phyloP scores from a whole-genome alignment of 2,888 invertebrate genomes.

The Anthophora plumipes region DNA sequence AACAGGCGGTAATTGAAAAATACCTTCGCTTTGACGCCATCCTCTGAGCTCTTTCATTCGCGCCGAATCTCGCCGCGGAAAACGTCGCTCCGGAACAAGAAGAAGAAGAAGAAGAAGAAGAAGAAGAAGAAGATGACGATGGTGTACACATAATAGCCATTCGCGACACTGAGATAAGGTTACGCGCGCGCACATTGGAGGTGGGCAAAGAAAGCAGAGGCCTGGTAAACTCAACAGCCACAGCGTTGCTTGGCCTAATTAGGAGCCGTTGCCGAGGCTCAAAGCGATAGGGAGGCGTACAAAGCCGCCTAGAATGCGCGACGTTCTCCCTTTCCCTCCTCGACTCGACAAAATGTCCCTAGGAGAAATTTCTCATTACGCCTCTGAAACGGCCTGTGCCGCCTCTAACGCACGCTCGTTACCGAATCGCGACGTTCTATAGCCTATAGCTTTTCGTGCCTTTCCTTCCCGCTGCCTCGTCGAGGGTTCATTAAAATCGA shows the following conservation, averaged over 20 bases:
- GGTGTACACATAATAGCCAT: background rate
- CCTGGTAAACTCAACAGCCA: conserved; percentile 38
- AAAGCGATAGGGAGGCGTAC: conserved; percentile 45
- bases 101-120: no score
- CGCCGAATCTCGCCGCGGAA: background rate
- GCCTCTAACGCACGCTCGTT: conserved; percentile 34
- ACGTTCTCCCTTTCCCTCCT: background rate
- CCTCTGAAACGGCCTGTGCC: background rate
- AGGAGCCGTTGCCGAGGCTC: conserved; percentile 43
- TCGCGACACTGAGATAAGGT: conserved; percentile 1
- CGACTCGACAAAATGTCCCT: conserved; percentile 44
- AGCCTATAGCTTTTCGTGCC: background rate
- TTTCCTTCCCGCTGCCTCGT: no score
- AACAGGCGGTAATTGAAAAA: conserved; percentile 51
- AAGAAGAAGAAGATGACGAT: no score
- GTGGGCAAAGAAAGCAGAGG: conserved; percentile 22
- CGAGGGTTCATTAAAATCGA: background rate
- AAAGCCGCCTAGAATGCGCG: conserved; percentile 43
- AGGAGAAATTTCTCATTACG: conserved; percentile 61
- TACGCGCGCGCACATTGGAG: background rate
- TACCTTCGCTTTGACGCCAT: conserved; percentile 38
- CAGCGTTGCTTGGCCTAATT: conserved; percentile 51
- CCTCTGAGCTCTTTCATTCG: conserved; percentile 1
- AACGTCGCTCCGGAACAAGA: background rate
- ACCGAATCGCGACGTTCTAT: background rate